These are phyloP conservation scores for Lymantria monacha DNA, from an alignment of 2,888 invertebrate genomes.

Conservation along the genomic window DNA sequence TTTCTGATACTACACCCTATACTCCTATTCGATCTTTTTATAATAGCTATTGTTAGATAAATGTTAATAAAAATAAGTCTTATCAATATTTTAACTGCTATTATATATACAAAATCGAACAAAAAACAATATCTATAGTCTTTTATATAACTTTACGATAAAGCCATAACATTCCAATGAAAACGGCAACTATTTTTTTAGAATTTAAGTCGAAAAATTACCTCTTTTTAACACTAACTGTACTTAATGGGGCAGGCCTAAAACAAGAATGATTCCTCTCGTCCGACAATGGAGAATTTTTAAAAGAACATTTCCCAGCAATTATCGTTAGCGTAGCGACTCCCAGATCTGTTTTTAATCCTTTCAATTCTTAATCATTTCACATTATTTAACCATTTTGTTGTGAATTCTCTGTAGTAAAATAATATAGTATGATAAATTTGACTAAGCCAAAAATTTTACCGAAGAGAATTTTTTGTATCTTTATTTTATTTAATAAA, in stretches of 20 bases:
- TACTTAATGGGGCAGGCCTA: slow-evolving; percentile 33
- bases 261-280: slow-evolving; percentile 24
- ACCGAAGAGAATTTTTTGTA: background rate
- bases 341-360: slow-evolving; percentile 44
- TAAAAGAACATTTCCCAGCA: slow-evolving; percentile 44
- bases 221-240: slow-evolving; percentile 35
- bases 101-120: no score
- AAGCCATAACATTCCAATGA: slow-evolving; percentile 24
- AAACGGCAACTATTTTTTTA: slow-evolving; percentile 30
- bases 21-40: no score
- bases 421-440: background rate
- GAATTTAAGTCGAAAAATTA: slow-evolving; percentile 32
- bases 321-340: slow-evolving; percentile 48
- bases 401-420: slow-evolving; percentile 8
- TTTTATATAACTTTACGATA: background rate
- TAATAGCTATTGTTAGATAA: no score
- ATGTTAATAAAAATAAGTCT: no score
- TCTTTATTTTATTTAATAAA: background rate
- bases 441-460: background rate
- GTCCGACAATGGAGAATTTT: slow-evolving; percentile 21
- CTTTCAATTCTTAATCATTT: slow-evolving; percentile 40
- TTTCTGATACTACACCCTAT: no score
- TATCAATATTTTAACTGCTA: no score
- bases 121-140: no score
- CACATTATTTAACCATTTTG: slow-evolving; percentile 25